Evolutionary conservation across 2,797 vertebrate species (phyloP).

Genomic region (Diplodus puntazzo): DNA sequence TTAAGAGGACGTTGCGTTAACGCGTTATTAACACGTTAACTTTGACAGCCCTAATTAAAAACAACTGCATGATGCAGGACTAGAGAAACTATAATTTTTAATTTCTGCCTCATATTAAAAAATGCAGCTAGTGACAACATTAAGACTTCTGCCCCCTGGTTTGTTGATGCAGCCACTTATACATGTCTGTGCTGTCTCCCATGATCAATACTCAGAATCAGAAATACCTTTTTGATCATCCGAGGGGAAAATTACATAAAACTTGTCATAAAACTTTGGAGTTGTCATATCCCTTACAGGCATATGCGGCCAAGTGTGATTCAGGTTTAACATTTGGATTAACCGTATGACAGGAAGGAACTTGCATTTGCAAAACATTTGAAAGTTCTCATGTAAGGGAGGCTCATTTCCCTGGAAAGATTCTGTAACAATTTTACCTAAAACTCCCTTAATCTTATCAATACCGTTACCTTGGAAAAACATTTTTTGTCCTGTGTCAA

Average conservation of each 20-base stretch:
- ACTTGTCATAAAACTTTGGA: too few species aligned
- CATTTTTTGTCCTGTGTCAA: slow-evolving; percentile 98
- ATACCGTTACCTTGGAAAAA: slow-evolving; percentile 90
- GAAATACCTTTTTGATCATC: not conserved
- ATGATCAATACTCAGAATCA: too few species aligned
- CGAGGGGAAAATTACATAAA: too few species aligned
- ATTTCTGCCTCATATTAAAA: not conserved
- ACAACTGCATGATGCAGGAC: not conserved
- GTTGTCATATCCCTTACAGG: not conserved
- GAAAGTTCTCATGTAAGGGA: fast-evolving
- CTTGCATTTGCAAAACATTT: not conserved
- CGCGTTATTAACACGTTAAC: too few species aligned
- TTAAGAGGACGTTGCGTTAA: too few species aligned
- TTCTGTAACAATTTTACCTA: too few species aligned
- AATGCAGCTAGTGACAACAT: not conserved
- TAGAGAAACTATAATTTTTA: not conserved
- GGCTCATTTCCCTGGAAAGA: not conserved
- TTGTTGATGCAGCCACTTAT: not conserved
- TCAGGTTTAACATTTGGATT: not conserved
- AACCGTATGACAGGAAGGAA: not conserved
- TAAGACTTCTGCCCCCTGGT: not conserved
- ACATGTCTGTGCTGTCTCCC: not conserved
- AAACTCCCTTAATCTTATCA: fast-evolving
- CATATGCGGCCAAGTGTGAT: not conserved
- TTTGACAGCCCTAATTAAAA: too few species aligned